A percentile compares a stretch with the other conserved stretches of the same genome.
Evolutionary conservation across 2,797 vertebrate species (phyloP).

Genomic region (Lates japonicus): DNA sequence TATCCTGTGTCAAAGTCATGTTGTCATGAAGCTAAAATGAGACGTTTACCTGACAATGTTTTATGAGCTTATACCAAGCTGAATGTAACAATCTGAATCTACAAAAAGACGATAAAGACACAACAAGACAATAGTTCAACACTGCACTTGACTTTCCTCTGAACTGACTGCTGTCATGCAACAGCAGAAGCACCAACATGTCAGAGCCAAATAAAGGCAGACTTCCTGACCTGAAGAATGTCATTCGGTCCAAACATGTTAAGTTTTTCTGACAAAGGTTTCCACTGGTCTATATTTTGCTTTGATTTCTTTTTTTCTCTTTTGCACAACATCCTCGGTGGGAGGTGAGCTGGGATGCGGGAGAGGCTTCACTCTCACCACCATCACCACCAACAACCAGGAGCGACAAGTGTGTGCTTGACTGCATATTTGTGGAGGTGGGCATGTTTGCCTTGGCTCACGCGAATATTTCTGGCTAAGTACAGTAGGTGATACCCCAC

Average conservation of each 20-base stretch:
- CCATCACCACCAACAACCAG: conserved; percentile 53
- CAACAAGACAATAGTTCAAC: neutral
- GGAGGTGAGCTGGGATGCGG: conserved; percentile 66
- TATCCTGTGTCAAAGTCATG: neutral
- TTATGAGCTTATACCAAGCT: neutral
- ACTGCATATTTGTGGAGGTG: conserved; percentile 82
- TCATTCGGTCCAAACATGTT: conserved; percentile 55
- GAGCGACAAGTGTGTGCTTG: conserved; percentile 79
- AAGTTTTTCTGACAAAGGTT: neutral
- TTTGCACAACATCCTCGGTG: conserved; percentile 54
- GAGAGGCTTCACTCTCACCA: conserved; percentile 59
- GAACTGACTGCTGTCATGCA: conserved; percentile 12
- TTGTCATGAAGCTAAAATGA: neutral
- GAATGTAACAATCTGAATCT: too few relatives aligned
- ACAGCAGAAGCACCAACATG: conserved; percentile 45
- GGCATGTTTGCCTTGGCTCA: conserved; percentile 72
- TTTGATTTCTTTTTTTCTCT: conserved; percentile 12
- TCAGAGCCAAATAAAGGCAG: conserved; percentile 16
- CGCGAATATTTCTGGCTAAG: conserved; percentile 39
- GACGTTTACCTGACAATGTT: neutral
- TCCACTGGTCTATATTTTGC: neutral
- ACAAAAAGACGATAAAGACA: neutral
- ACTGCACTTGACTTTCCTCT: neutral
- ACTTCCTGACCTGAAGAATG: conserved; percentile 51
- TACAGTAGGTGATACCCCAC: conserved; percentile 39